Conservation (phyloP, 2,888 invertebrate genomes). For the Xestia ashworthii region DNA sequence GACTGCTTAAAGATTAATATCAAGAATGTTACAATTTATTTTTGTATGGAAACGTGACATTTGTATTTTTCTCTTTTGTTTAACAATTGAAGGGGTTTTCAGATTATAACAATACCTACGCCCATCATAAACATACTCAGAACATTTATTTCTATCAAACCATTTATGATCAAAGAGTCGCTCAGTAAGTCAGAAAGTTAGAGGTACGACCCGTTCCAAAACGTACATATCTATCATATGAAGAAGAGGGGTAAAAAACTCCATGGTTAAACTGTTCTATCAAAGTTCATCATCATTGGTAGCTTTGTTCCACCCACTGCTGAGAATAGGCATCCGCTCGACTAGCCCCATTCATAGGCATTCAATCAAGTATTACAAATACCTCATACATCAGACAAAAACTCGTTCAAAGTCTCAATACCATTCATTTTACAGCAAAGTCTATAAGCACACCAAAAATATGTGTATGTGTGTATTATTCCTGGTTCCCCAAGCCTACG, state of each 20-base stretch:
- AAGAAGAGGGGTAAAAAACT: not conserved
- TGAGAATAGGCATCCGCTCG: not conserved
- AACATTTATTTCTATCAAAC: not conserved
- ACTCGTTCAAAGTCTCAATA: not conserved
- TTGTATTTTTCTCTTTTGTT: not conserved
- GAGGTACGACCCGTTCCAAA: not conserved
- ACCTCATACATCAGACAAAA: not conserved
- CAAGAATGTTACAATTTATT: not conserved
- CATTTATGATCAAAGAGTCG: not conserved
- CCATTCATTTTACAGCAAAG: not conserved
- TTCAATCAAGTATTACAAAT: not conserved
- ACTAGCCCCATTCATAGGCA: not conserved
- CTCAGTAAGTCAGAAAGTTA: not conserved
- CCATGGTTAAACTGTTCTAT: not conserved
- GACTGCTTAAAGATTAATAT: slow-evolving; percentile 57
- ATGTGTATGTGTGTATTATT: not conserved
- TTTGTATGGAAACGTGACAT: not conserved
- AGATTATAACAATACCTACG: not conserved
- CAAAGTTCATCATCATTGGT: not conserved
- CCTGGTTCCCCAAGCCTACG: not conserved
- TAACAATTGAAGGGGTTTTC: not conserved
- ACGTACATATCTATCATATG: not conserved
- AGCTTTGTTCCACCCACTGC: not conserved
- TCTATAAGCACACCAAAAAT: not conserved
- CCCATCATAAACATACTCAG: not conserved